Evolutionary conservation across 2,888 invertebrate species (phyloP).

Genomic region (Pyrochroa serraticornis): DNA sequence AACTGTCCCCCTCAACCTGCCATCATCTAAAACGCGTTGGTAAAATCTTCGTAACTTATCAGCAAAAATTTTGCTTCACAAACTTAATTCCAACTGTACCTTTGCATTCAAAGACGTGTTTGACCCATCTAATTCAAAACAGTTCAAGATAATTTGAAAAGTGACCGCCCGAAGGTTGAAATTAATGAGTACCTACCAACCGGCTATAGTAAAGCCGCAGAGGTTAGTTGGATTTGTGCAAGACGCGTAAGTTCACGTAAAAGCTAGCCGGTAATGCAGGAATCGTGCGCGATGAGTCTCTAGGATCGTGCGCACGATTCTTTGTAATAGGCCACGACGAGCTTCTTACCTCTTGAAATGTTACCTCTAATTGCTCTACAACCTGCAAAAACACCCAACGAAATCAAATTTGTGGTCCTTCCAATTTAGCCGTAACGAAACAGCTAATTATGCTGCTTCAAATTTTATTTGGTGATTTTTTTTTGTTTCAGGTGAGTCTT

Average conservation of each 20-base stretch:
- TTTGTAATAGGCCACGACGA: conserved; percentile 35
- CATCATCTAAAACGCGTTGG: too few relatives aligned
- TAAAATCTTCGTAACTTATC: neutral
- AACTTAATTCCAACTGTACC: neutral
- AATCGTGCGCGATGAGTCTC: conserved; percentile 34
- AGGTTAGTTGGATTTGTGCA: conserved; percentile 30
- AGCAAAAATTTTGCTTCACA: too few relatives aligned
- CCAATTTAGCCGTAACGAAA: neutral
- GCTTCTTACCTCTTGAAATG: conserved; percentile 32
- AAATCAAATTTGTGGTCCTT: neutral
- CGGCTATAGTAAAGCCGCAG: conserved; percentile 23
- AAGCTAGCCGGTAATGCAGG: conserved; percentile 29
- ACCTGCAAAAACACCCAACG: conserved; percentile 7
- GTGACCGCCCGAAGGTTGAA: conserved; percentile 23
- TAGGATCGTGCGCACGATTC: conserved; percentile 35
- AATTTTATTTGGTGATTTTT: conserved; percentile 8
- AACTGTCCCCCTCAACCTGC: neutral
- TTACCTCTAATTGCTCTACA: conserved; percentile 33
- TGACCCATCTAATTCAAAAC: conserved; percentile 13
- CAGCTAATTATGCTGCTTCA: neutral
- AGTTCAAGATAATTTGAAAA: conserved; percentile 23
- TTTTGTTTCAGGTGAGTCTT: conserved; percentile 27
- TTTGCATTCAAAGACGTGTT: conserved; percentile 4
- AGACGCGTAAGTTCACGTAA: conserved; percentile 26
- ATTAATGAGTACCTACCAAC: conserved; percentile 30